Evolutionary conservation across 2,113 vertebrate genomes (phyloP).

Genomic region (Ailuropoda melanoleuca): DNA sequence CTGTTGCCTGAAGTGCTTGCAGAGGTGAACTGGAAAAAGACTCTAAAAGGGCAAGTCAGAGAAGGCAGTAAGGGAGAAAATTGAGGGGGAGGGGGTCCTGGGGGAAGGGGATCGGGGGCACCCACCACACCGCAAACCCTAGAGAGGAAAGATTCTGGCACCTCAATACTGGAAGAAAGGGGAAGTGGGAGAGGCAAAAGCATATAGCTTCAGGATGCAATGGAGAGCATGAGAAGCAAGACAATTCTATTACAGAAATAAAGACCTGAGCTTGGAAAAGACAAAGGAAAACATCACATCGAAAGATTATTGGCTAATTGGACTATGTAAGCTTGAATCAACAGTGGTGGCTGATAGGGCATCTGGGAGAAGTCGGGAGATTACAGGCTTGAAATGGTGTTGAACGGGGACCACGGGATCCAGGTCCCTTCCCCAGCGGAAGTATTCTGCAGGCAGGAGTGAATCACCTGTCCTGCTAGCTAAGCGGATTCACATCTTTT

Average conservation of each 20-base stretch:
- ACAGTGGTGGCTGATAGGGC: neutral
- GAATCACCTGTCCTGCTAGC: constrained; percentile 42
- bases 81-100: too few species aligned
- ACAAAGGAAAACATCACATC: neutral
- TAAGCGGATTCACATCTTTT: neutral
- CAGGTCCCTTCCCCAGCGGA: neutral
- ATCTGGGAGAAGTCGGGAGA: neutral
- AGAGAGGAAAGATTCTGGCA: neutral
- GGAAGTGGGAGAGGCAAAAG: neutral
- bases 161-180: neutral
- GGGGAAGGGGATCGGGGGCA: neutral
- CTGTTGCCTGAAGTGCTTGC: neutral
- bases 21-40: constrained; percentile 9
- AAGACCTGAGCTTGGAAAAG: constrained; percentile 61
- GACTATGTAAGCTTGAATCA: neutral
- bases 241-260: neutral
- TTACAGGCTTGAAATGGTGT: neutral
- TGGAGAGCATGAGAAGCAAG: neutral
- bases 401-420: neutral
- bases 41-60: neutral
- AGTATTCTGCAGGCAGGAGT: neutral
- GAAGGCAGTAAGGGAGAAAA: neutral
- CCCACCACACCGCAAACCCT: neutral
- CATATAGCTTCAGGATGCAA: neutral
- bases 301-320: neutral